A percentile compares a stretch with the other conserved stretches of the same genome.
Conservation (phyloP, 1,140 invertebrate species). For the Brachionus plicatilis region DNA sequence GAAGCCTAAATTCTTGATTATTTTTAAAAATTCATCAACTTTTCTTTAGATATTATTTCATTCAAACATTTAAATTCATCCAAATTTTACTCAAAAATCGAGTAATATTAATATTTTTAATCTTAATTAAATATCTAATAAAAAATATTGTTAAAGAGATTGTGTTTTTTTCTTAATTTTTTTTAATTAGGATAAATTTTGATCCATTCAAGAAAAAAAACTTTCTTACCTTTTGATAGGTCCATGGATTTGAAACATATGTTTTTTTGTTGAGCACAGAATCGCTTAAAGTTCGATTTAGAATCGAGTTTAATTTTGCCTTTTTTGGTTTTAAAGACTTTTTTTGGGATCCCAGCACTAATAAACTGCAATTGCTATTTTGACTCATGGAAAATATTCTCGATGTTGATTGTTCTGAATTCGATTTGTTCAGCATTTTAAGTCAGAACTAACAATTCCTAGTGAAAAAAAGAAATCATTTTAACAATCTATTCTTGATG, state of each 20-base stretch:
- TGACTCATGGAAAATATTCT: neutral
- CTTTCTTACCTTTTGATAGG: neutral
- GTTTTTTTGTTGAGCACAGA: constrained; percentile 3
- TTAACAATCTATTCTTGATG: neutral
- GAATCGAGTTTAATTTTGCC: neutral
- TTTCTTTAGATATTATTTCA: too few relatives aligned
- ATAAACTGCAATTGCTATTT: neutral
- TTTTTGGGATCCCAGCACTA: neutral
- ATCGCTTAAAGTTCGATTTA: constrained; percentile 22
- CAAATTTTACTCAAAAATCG: too few relatives aligned
- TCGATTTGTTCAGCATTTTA: constrained; percentile 17
- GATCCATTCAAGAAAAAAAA: too few relatives aligned
- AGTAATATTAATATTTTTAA: too few relatives aligned
- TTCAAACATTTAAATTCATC: too few relatives aligned
- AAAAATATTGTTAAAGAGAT: too few relatives aligned
- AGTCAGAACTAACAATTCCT: neutral
- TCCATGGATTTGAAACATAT: neutral
- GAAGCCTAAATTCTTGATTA: too few relatives aligned
- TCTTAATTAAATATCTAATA: too few relatives aligned
- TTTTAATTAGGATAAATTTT: too few relatives aligned
- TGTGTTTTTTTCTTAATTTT: too few relatives aligned
- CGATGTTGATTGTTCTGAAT: constrained; percentile 1
- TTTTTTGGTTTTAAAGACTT: neutral
- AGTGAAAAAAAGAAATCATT: neutral
- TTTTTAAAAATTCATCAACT: too few relatives aligned